Evolutionary conservation across 2,113 vertebrate species (phyloP), one percentile per base, ranked within the genome.

Genomic region (Hemiprocne comata): DNA sequence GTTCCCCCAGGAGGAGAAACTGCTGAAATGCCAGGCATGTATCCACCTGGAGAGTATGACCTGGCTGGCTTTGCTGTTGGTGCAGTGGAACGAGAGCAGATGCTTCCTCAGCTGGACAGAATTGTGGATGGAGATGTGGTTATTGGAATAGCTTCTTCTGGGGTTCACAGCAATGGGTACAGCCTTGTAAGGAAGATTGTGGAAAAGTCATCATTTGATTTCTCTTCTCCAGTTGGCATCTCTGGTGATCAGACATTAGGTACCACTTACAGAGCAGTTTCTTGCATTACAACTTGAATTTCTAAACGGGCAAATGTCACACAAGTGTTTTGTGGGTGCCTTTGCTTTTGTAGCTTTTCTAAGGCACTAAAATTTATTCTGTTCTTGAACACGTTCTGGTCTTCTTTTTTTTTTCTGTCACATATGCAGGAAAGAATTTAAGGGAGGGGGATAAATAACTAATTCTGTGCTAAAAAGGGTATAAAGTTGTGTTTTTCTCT

Each of bases 101-200:
- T 99, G 94, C 98, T 99, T 65, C 99, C 99, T 34, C 95, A 97
- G 85, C 95, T 99, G 77, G 97, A 98, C 20, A 98, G 97, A 94
- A 98, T 99, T 79, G 7, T 69, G 0, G 98, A 98, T 62, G 99
- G 98, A 9, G 99, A 99, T 7, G 21, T 97, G 51, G 66, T 99
- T 73, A 96, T 99, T 13, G 99, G 99, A 11, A 81, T 99, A 33
- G 98, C 99, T 28, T 99, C 99, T 19, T 99, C 99, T 4, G 99
- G 99, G 6, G 84, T 99, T 29, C 99, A 99, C 95, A 99, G 99
- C 98, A 99, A 99, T 16, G 99, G 99, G 31, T 99, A 98, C 95
- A 99, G 99, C 93, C 98, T 99, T 31, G 99, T 99, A 18, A 98
- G 99, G 85, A 99, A 98, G 96, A 98, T 99, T 17, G 97, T 99